A percentile compares a stretch with the other conserved stretches of the same genome.
Conservation (phyloP, 2,888 invertebrate species). For the Rhamphomyia laevipes region DNA sequence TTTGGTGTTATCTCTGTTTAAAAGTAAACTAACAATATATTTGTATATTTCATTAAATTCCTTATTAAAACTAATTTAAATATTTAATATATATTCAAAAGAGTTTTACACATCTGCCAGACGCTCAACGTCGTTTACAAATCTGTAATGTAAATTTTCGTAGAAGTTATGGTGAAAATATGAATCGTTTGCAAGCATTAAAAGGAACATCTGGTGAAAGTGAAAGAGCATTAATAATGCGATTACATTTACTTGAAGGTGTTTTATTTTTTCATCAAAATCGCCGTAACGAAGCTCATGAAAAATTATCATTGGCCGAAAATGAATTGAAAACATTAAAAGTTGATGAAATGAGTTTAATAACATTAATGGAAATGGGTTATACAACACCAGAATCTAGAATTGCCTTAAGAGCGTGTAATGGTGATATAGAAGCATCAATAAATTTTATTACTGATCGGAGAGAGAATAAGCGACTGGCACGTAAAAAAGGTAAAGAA, state of each 20-base stretch:
- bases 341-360: constrained; percentile 44
- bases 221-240: constrained; percentile 62
- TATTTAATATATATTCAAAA: neutral
- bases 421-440: constrained; percentile 47
- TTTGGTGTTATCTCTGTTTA: constrained; percentile 79
- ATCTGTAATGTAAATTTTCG: constrained; percentile 55
- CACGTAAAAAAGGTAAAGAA: constrained; percentile 41
- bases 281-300: constrained; percentile 48
- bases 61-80: neutral
- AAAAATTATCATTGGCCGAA: constrained; percentile 50
- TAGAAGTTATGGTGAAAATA: constrained; percentile 52
- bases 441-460: constrained; percentile 52
- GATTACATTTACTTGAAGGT: constrained; percentile 68
- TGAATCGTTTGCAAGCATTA: constrained; percentile 48
- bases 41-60: neutral
- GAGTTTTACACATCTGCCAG: constrained; percentile 56
- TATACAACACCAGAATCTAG: constrained; percentile 56
- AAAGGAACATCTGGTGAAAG: constrained; percentile 45
- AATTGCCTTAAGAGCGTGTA: constrained; percentile 51
- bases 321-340: constrained; percentile 50
- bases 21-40: constrained; percentile 19
- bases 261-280: constrained; percentile 70
- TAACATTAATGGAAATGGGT: constrained; percentile 47
- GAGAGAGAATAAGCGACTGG: constrained; percentile 40
- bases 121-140: constrained; percentile 55